Evolutionary conservation across 2,797 vertebrate species (phyloP), one percentile per base, ranked within the genome.

Genomic region (Rhadinocentrus ornatus): DNA sequence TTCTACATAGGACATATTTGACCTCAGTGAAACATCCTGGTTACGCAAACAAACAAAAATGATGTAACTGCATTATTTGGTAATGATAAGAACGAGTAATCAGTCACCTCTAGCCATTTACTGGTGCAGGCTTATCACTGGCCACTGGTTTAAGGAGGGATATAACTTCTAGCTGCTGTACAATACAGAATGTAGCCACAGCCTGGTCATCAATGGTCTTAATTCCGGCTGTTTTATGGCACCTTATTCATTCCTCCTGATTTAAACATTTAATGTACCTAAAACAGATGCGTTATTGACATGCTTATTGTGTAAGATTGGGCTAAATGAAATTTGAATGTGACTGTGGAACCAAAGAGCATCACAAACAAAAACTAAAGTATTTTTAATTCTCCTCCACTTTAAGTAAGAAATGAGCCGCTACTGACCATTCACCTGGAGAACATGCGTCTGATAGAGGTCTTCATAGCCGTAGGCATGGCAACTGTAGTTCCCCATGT

Each of bases 361-460:
- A 27, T 27, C 12, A 62, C 26, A 0, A 57, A 6, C 39, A 73
- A 44, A 70, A 63, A 59, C 5, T 44, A 50, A 64, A 74, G 50
- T 32, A 1, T 52, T 44, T 10, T 71, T 13, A 31, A 67, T 29
- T 62, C 11, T 13, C 31, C 52, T 50, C 32, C 59, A 72, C 57
- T 70, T 57, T 53, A 88, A 84, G 83, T 80, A 86, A 86, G 76
- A 90, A 86, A 90, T 24, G 77, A 93, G 92, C 89, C 91, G 93
- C 93, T 97, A 97, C 97, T 98, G 96, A 99, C 97, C 97, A 96
- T 98, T 99, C 96, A 99, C 98, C 96, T 98, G 98, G 93, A 99
- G 97, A 93, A 97, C 93, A 94, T 99, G 97, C 84, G 95, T 98
- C 95, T 99, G 98, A 91, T 92, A 93, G 75, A 98, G 94, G 78